Evolutionary conservation across 2,888 invertebrate genomes (phyloP).

Genomic region (Ypsolopha sequella): DNA sequence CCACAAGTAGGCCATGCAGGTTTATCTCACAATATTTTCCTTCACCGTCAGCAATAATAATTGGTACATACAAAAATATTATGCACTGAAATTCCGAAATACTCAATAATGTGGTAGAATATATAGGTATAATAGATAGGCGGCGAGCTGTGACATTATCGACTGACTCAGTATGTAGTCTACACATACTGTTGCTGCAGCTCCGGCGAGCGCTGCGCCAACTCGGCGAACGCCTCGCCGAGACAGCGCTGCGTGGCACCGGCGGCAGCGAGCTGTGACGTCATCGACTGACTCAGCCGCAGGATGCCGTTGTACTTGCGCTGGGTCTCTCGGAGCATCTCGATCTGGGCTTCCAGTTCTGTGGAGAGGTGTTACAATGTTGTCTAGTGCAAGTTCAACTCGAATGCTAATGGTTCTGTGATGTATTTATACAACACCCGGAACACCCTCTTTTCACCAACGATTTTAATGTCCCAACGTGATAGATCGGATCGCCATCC

Average conservation of each 20-base stretch:
- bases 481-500: too few relatives aligned
- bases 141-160: constrained; percentile 80
- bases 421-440: too few relatives aligned
- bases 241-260: constrained; percentile 88
- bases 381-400: too few relatives aligned
- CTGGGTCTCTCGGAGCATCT: constrained; percentile 92
- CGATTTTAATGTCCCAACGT: too few relatives aligned
- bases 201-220: constrained; percentile 96
- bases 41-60: too few relatives aligned
- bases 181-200: constrained; percentile 77
- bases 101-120: too few relatives aligned
- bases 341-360: constrained; percentile 96
- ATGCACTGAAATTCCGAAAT: too few relatives aligned
- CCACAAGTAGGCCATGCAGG: too few relatives aligned
- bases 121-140: constrained; percentile 20
- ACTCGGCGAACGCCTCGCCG: constrained; percentile 93
- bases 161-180: constrained; percentile 75
- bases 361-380: constrained; percentile 9
- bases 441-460: too few relatives aligned
- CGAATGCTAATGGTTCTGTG: too few relatives aligned
- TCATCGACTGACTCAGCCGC: constrained; percentile 86
- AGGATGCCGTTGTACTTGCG: constrained; percentile 91
- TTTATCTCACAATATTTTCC: too few relatives aligned
- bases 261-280: constrained; percentile 79
- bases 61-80: too few relatives aligned